These are phyloP conservation scores for Fragum whitleyi DNA, from an alignment of 2,888 invertebrate genomes.

Conservation along the genomic window DNA sequence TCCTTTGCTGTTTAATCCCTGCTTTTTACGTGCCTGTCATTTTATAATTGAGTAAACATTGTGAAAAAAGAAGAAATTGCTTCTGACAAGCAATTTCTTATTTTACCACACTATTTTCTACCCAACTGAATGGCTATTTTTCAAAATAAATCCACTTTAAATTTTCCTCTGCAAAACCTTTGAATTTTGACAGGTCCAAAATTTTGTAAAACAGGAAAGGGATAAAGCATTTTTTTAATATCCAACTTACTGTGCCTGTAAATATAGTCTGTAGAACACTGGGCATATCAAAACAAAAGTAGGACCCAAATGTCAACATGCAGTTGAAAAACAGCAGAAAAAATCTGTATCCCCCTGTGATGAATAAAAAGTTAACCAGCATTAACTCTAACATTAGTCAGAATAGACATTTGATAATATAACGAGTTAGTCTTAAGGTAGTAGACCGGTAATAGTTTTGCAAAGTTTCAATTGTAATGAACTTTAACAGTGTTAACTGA, in stretches of 20 bases:
- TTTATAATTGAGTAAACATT: too few relatives aligned
- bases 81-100: background rate
- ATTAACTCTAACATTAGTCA: background rate
- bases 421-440: background rate
- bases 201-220: background rate
- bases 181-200: background rate
- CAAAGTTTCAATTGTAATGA: background rate
- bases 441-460: background rate
- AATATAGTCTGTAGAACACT: constrained; percentile 84
- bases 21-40: too few relatives aligned
- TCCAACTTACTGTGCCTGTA: constrained; percentile 69
- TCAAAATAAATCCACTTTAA: background rate
- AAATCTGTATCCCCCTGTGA: constrained; percentile 83
- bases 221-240: background rate
- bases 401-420: background rate
- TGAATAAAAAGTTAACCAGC: background rate
- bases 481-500: too few relatives aligned
- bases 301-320: constrained; percentile 85
- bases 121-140: background rate
- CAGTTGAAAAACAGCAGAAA: constrained; percentile 85
- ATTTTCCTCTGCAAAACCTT: background rate
- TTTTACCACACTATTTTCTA: background rate
- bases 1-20: too few relatives aligned
- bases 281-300: constrained; percentile 86
- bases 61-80: too few relatives aligned